Percentiles rank a stretch among this genome's conserved stretches.
Conservation (phyloP, 2,113 vertebrate species). For the Caretta caretta region DNA sequence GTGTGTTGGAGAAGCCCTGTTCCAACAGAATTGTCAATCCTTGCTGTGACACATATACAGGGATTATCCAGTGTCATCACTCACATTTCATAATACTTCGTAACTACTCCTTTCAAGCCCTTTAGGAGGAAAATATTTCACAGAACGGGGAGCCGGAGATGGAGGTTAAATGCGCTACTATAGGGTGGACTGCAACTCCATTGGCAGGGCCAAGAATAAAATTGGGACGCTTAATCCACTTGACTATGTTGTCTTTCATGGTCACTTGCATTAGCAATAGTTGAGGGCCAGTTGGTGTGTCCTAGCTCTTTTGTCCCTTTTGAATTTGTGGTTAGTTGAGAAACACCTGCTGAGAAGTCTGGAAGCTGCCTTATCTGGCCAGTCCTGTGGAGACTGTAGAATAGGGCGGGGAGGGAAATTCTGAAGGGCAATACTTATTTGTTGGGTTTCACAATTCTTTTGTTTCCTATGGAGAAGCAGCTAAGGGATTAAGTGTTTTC, state of each 20-base stretch:
- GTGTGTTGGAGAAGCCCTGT: neutral
- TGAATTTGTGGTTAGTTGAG: neutral
- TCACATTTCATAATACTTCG: neutral
- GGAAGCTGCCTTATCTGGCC: neutral
- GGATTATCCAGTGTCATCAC: neutral
- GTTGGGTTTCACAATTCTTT: neutral
- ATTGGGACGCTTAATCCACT: neutral
- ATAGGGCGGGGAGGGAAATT: neutral
- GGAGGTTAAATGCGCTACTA: neutral
- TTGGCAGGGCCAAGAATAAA: neutral
- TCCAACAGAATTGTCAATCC: neutral
- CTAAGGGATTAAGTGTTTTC: neutral
- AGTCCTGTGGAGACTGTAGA: neutral
- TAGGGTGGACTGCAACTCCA: neutral
- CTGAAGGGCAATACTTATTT: neutral
- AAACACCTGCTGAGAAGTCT: neutral
- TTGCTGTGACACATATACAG: neutral
- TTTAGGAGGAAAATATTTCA: neutral
- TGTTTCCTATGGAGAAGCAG: neutral
- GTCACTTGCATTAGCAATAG: neutral
- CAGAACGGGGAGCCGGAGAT: neutral
- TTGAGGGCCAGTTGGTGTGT: neutral
- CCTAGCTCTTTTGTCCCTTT: neutral
- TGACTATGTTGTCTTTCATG: neutral
- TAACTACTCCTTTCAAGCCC: neutral